Conservation (phyloP, 2,113 vertebrate species). For the Pithys albifrons region DNA sequence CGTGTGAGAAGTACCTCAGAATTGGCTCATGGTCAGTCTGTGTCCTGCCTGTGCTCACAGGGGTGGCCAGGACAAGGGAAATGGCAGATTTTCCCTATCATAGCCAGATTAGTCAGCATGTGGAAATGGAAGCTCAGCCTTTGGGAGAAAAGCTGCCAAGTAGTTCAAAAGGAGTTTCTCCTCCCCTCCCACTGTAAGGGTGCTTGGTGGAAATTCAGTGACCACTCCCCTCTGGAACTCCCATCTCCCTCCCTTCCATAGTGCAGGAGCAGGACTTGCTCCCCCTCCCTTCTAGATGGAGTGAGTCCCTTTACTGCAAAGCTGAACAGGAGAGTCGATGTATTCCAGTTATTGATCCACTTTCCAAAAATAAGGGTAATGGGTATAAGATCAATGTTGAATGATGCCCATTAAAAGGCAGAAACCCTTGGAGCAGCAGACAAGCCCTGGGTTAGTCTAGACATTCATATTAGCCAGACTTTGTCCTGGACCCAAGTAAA, state of each 20-base stretch:
- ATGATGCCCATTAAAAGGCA: not conserved
- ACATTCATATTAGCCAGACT: not conserved
- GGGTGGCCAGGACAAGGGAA: not conserved
- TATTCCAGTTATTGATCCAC: not conserved
- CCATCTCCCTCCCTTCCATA: not conserved
- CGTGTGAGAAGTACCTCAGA: not conserved
- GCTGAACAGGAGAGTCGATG: not conserved
- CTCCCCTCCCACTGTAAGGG: not conserved
- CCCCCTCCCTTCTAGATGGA: not conserved
- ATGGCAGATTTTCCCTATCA: not conserved
- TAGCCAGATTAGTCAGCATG: not conserved
- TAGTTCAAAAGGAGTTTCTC: not conserved
- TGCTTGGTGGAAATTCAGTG: not conserved
- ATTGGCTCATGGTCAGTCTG: not conserved
- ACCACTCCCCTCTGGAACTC: not conserved
- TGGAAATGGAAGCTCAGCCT: not conserved
- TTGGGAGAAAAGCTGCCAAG: not conserved
- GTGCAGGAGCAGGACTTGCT: not conserved
- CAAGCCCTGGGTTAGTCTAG: not conserved
- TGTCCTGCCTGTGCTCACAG: not conserved
- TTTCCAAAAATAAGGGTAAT: not conserved
- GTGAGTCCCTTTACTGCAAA: not conserved
- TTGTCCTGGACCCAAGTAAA: not conserved
- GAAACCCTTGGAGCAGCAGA: not conserved
- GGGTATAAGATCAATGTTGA: fast-evolving